A percentile compares a stretch with the other conserved stretches of the same genome.
Evolutionary conservation across 2,888 invertebrate species (phyloP).

Genomic region (Leptinotarsa rubiginosa): DNA sequence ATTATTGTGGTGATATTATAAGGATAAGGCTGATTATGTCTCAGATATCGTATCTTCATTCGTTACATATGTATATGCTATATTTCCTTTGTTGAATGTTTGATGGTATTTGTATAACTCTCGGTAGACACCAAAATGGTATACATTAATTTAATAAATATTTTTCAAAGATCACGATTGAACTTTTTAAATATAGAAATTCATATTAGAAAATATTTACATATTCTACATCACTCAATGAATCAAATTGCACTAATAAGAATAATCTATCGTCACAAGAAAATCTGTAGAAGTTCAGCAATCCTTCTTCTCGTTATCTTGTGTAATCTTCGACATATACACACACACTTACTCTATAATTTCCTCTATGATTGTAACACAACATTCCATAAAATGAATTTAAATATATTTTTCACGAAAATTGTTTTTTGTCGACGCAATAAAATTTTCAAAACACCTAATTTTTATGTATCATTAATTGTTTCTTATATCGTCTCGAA

Average conservation of each 20-base stretch:
- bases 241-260: background rate
- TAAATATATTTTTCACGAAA: too few species aligned
- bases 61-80: background rate
- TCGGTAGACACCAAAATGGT: background rate
- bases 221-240: background rate
- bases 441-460: too few species aligned
- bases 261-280: background rate
- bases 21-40: constrained; percentile 3
- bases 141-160: background rate
- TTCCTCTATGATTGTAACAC: too few species aligned
- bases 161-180: background rate
- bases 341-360: too few species aligned
- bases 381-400: too few species aligned
- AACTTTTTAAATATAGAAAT: background rate
- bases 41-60: background rate
- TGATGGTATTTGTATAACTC: constrained; percentile 4
- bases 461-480: too few species aligned
- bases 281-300: too few species aligned
- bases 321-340: too few species aligned
- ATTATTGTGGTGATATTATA: background rate
- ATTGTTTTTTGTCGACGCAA: too few species aligned
- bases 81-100: constrained; percentile 9
- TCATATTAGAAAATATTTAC: background rate
- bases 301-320: too few species aligned
- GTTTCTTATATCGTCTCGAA: too few species aligned